Conservation (phyloP, 1,140 invertebrate genomes). For the Popillia japonica region DNA sequence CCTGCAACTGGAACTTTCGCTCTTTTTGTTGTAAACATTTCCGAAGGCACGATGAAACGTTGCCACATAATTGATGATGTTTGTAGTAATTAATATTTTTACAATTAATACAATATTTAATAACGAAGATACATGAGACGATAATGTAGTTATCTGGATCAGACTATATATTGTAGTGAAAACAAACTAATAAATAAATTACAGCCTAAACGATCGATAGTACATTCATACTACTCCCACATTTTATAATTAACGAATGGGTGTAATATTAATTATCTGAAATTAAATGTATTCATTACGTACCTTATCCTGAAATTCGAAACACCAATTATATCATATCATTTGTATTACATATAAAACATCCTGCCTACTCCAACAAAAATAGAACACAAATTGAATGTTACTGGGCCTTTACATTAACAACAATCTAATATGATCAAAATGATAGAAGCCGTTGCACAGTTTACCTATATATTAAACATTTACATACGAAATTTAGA, state of each 20-base stretch:
- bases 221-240: not conserved
- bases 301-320: constrained; percentile 31
- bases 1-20: too few species aligned
- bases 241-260: not conserved
- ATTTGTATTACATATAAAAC: not conserved
- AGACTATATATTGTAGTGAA: not conserved
- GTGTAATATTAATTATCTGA: not conserved
- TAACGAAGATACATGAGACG: too few species aligned
- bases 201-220: not conserved
- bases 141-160: too few species aligned
- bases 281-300: constrained; percentile 19
- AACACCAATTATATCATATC: constrained; percentile 37
- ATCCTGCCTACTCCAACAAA: not conserved
- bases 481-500: not conserved
- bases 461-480: not conserved
- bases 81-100: too few species aligned
- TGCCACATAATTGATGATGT: too few species aligned
- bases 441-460: not conserved
- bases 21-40: too few species aligned
- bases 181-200: not conserved
- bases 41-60: too few species aligned
- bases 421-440: not conserved
- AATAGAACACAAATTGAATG: not conserved
- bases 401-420: not conserved
- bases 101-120: too few species aligned